Conservation (phyloP, 1,140 invertebrate genomes). For the Heliconius melpomene region DNA sequence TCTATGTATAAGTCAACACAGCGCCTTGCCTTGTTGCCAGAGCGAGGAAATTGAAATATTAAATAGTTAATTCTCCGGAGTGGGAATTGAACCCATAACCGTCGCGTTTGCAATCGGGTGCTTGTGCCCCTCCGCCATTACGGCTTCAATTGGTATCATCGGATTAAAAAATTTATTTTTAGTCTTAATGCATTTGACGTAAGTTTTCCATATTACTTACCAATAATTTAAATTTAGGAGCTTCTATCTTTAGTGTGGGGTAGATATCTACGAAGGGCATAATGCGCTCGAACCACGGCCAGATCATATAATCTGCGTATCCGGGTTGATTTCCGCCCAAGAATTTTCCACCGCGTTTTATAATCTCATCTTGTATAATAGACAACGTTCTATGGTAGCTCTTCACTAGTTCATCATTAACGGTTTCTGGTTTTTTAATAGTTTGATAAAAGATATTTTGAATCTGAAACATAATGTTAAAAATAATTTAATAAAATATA, state of each 20-base stretch:
- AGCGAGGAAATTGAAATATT: too few relatives aligned
- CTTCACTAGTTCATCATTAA: conserved; percentile 41
- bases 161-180: too few relatives aligned
- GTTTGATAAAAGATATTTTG: conserved; percentile 53
- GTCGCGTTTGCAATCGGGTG: too few relatives aligned
- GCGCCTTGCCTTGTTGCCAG: too few relatives aligned
- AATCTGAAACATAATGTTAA: conserved; percentile 51
- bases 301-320: conserved; percentile 92
- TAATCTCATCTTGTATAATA: conserved; percentile 85
- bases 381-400: conserved; percentile 81
- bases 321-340: conserved; percentile 87
- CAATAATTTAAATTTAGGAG: conserved; percentile 63
- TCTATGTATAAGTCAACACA: too few relatives aligned
- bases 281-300: conserved; percentile 92
- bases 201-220: conserved; percentile 47
- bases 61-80: too few relatives aligned
- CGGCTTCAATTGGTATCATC: too few relatives aligned
- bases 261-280: conserved; percentile 83
- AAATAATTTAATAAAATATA: too few relatives aligned
- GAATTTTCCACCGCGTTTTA: conserved; percentile 84
- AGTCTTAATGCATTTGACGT: background rate
- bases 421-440: background rate
- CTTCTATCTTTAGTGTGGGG: conserved; percentile 80
- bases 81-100: too few relatives aligned
- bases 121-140: too few relatives aligned